A percentile compares a stretch with the other conserved stretches of the same genome.
These are phyloP conservation scores for Pararge aegeria DNA, from an alignment of 1,140 invertebrate genomes.

Conservation along the genomic window DNA sequence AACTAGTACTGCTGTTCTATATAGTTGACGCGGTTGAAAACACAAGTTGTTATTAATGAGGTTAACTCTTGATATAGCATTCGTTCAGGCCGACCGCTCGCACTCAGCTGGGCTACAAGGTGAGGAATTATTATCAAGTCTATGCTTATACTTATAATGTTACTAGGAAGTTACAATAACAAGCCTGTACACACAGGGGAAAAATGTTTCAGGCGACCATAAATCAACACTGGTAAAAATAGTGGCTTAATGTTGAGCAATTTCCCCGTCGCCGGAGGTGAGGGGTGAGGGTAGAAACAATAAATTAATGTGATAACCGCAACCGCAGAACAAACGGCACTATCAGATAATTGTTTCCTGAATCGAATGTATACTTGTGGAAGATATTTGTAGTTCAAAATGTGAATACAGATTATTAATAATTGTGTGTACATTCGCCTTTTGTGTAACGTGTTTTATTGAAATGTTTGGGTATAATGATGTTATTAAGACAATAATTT, in stretches of 20 bases:
- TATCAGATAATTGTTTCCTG: constrained; percentile 60
- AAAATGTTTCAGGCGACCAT: constrained; percentile 19
- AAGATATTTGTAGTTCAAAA: constrained; percentile 20
- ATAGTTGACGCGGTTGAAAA: too few relatives aligned
- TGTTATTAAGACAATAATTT: too few relatives aligned
- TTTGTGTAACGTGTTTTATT: too few relatives aligned
- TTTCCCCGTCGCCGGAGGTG: constrained; percentile 21
- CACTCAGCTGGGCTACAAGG: too few relatives aligned
- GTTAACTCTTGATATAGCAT: too few relatives aligned
- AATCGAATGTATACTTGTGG: constrained; percentile 40
- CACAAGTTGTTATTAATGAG: too few relatives aligned
- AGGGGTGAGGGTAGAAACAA: constrained; percentile 26
- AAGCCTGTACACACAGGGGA: constrained; percentile 1
- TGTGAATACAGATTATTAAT: neutral
- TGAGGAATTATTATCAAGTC: too few relatives aligned
- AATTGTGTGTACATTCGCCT: too few relatives aligned
- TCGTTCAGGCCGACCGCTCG: too few relatives aligned
- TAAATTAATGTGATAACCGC: constrained; percentile 52
- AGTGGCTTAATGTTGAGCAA: constrained; percentile 38
- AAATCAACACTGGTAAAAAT: constrained; percentile 40
- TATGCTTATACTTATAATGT: too few relatives aligned
- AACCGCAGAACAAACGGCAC: constrained; percentile 31
- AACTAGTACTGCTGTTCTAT: too few relatives aligned
- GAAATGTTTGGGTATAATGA: too few relatives aligned
- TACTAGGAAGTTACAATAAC: neutral